A percentile compares a stretch with the other conserved stretches of the same genome.
Conservation (phyloP, 2,797 vertebrate species). For the Carapus acus region DNA sequence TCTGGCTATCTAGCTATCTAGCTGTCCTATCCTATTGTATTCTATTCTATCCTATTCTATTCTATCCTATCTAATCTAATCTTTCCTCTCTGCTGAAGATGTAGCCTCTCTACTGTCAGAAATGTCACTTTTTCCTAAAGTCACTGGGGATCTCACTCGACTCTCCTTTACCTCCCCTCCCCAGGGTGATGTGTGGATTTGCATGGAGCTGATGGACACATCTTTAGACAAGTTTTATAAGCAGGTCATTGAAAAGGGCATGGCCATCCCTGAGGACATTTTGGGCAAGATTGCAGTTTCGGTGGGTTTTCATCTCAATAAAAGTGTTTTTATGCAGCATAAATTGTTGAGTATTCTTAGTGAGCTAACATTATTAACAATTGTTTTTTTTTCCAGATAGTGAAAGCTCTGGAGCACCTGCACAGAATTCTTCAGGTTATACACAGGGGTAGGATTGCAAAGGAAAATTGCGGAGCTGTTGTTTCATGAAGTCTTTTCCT, state of each 20-base stretch:
- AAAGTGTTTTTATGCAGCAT: no score
- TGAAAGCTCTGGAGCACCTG: constrained; percentile 94
- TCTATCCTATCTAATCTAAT: constrained; percentile 39
- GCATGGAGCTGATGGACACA: constrained; percentile 98
- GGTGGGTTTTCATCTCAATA: constrained; percentile 75
- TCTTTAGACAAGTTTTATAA: constrained; percentile 99
- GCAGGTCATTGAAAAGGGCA: constrained; percentile 88
- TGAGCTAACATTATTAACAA: not conserved
- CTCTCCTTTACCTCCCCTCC: not conserved
- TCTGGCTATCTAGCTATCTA: no score
- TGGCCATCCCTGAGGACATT: constrained; percentile 91
- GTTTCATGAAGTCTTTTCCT: no score
- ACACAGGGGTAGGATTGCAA: constrained; percentile 83
- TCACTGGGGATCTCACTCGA: no score
- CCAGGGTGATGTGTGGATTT: constrained; percentile 97
- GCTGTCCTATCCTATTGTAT: no score
- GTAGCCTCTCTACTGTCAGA: constrained; percentile 45
- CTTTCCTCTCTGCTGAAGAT: constrained; percentile 1
- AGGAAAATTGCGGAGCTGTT: constrained; percentile 25
- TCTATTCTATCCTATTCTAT: no score
- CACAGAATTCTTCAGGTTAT: constrained; percentile 96
- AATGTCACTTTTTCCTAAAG: no score
- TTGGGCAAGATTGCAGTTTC: constrained; percentile 94
- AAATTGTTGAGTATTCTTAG: no score
- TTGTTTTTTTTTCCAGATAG: constrained; percentile 77